Base-by-base conservation (phyloP, 2,113 vertebrate species). In the Hystrix brachyura region DNA sequence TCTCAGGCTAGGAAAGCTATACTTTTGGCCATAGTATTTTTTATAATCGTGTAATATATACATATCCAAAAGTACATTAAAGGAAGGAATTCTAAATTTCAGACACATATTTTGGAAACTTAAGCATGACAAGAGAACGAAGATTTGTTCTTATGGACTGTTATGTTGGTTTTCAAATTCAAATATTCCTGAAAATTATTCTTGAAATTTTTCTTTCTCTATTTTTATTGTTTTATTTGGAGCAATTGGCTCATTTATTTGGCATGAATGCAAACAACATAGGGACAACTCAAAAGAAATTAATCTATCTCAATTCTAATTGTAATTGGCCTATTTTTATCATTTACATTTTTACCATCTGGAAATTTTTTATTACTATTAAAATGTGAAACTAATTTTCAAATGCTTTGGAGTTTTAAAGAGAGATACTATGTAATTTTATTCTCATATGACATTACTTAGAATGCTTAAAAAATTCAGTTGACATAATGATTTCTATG, bases 241-340 rank as follows among this genome's bases (percentile, higher is more conserved):
- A 32, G 81, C 13, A 17, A 14, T 94, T 96, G 90, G 69, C 83
- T 97, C 74, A 51, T 51, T 57, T 72, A 79, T 60, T 97, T 97
- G 92, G 93, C 94, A 76, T 65, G 74, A 80, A 81, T 84, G 74
- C 88, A 80, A 95, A 95, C 79, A 96, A 62, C 94, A 97, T 94
- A 98, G 92, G 91, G 96, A 71, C 74, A 94, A 96, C 72, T 69
- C 69, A 96, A 87, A 94, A 87, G 87, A 95, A 97, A 97, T 97
- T 93, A 97, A 94, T 98, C 84, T 55, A 94, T 92, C 92, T 85
- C 95, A 87, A 74, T 92, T 93, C 89, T 97, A 94, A 97, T 96
- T 97, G 87, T 82, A 95, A 91, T 96, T 90, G 94, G 80, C 64
- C 94, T 97, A 97, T 98, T 97, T 97, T 97, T 97, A 62, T 97